A percentile compares a stretch with the other conserved stretches of the same genome.
phyloP scores from a whole-genome alignment of 2,888 invertebrate species.

The Andrena dorsata region DNA sequence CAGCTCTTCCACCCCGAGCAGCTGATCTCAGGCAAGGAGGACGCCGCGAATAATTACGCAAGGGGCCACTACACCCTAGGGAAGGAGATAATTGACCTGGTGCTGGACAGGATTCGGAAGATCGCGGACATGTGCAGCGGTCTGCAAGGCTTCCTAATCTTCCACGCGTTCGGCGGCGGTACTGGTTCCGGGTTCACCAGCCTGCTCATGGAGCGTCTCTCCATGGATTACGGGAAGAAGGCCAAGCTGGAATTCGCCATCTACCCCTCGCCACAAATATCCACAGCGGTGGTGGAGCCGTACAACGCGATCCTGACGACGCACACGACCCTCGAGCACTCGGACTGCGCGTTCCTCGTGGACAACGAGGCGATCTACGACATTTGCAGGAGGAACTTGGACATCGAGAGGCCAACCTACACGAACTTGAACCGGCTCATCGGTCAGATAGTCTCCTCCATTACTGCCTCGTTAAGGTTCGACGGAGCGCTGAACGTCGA shows the following conservation, averaged over 20 bases:
- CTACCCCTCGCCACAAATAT: constrained; percentile 91
- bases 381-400: constrained; percentile 87
- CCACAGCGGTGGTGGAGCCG: constrained; percentile 93
- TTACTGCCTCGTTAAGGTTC: constrained; percentile 88
- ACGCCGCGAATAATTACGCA: constrained; percentile 90
- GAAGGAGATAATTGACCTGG: constrained; percentile 87
- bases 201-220: constrained; percentile 88
- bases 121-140: constrained; percentile 87
- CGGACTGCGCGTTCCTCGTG: constrained; percentile 89
- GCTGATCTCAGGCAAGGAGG: constrained; percentile 90
- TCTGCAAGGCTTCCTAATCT: constrained; percentile 88
- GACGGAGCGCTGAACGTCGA: constrained; percentile 88
- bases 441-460: constrained; percentile 87
- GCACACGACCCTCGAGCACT: constrained; percentile 92
- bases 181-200: constrained; percentile 89
- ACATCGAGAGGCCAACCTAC: constrained; percentile 89
- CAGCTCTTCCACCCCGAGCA: constrained; percentile 90
- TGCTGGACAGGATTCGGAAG: constrained; percentile 86
- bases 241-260: constrained; percentile 89
- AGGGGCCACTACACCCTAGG: constrained; percentile 90
- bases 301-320: constrained; percentile 97
- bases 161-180: constrained; percentile 88
- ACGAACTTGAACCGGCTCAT: constrained; percentile 90
- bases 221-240: constrained; percentile 89
- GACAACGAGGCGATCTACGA: constrained; percentile 86